Percentiles rank a stretch among this genome's conserved stretches.
phyloP scores from a whole-genome alignment of 2,888 invertebrate species.

The Agrenia bidenticulata region DNA sequence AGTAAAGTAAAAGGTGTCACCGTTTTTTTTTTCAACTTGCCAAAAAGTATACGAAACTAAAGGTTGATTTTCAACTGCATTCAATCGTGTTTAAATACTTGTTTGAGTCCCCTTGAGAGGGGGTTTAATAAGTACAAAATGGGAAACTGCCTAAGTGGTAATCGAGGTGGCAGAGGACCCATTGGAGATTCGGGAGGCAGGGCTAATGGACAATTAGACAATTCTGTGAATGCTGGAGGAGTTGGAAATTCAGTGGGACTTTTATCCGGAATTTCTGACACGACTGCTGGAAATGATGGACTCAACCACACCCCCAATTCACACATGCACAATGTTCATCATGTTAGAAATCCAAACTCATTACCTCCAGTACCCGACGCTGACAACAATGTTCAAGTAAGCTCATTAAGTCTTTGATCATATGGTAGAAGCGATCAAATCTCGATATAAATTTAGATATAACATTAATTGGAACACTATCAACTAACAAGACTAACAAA shows the following conservation, averaged over 20 bases:
- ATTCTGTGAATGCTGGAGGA: conserved; percentile 39
- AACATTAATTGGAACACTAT: too few species aligned
- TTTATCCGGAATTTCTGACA: conserved; percentile 40
- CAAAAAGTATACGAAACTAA: not conserved
- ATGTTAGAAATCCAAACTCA: conserved; percentile 50
- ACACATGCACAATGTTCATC: conserved; percentile 43
- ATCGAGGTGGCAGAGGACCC: conserved; percentile 32
- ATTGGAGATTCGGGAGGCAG: conserved; percentile 39
- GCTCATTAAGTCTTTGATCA: too few species aligned
- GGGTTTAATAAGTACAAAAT: conserved; percentile 32
- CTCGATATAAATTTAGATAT: too few species aligned
- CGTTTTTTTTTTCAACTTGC: conserved; percentile 1
- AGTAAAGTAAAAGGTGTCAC: not conserved
- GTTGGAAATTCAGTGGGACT: conserved; percentile 38
- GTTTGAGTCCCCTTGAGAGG: not conserved
- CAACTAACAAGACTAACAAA: too few species aligned
- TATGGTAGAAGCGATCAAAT: too few species aligned
- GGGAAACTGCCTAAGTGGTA: conserved; percentile 50
- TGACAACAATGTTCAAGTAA: conserved; percentile 52
- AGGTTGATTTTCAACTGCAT: not conserved
- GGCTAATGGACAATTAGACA: conserved; percentile 41
- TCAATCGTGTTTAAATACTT: not conserved
- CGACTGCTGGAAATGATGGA: conserved; percentile 35
- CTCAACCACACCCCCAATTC: conserved; percentile 41
- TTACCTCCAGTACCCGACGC: conserved; percentile 50